Percentiles rank a stretch among this genome's conserved stretches.
phyloP scores from a whole-genome alignment of 2,888 invertebrate species.

The Scrobipalpa costella region DNA sequence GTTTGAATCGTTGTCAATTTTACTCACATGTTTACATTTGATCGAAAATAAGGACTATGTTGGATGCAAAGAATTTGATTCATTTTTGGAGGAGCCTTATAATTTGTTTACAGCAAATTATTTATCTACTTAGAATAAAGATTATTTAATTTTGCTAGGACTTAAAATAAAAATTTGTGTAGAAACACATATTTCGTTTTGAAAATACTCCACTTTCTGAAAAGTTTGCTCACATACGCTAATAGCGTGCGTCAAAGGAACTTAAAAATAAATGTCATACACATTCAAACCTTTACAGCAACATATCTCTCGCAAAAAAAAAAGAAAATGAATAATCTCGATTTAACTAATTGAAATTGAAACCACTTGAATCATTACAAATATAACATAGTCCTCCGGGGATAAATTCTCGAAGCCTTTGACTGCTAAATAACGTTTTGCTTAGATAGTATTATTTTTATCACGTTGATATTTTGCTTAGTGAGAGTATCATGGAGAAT shows the following conservation, averaged over 20 bases:
- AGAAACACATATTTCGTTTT: too few species aligned
- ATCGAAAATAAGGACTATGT: neutral
- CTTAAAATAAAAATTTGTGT: too few species aligned
- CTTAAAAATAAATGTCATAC: neutral
- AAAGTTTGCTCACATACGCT: too few species aligned
- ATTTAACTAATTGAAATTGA: neutral
- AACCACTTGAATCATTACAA: neutral
- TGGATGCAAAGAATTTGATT: too few species aligned
- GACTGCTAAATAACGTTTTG: conserved; percentile 57
- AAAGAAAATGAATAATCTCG: neutral
- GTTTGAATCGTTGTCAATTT: neutral
- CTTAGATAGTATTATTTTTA: conserved; percentile 68
- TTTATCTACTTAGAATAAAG: too few species aligned
- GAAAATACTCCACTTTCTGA: too few species aligned
- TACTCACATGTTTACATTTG: neutral
- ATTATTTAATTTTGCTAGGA: too few species aligned
- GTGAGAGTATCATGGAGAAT: conserved; percentile 61
- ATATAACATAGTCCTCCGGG: conserved; percentile 34
- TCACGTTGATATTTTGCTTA: conserved; percentile 71
- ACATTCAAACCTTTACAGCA: neutral
- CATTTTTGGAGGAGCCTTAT: too few species aligned
- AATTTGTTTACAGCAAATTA: too few species aligned
- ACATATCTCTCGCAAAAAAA: conserved; percentile 14
- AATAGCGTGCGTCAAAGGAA: neutral
- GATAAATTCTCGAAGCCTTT: conserved; percentile 41